Conservation (phyloP, 2,888 invertebrate species). For the Dilophus febrilis region DNA sequence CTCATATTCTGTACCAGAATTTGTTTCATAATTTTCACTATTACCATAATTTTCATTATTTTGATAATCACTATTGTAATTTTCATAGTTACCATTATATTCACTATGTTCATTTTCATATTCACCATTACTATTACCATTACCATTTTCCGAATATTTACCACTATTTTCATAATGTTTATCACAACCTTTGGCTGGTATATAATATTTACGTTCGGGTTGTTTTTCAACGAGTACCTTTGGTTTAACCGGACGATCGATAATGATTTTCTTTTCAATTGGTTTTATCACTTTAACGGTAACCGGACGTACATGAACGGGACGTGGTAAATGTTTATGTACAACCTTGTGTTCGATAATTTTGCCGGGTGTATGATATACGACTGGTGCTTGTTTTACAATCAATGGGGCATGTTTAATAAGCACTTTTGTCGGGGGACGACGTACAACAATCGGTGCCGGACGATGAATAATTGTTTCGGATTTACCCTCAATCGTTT, state of each 20-base stretch:
- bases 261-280: not conserved
- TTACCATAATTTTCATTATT: no score
- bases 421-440: constrained; percentile 26
- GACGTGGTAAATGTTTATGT: constrained; percentile 25
- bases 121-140: no score
- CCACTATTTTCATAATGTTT: no score
- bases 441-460: constrained; percentile 26
- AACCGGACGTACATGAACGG: constrained; percentile 27
- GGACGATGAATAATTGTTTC: constrained; percentile 28
- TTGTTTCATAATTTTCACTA: no score
- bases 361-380: constrained; percentile 28
- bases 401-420: constrained; percentile 28
- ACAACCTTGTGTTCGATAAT: constrained; percentile 25
- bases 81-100: no score
- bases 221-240: constrained; percentile 1
- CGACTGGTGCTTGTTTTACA: constrained; percentile 27
- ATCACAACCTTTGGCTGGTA: no score
- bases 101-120: no score
- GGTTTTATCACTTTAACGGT: constrained; percentile 27
- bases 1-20: no score
- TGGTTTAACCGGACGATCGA: no score
- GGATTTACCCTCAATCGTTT: constrained; percentile 15
- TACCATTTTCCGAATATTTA: no score
- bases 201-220: not conserved
- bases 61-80: no score